A percentile compares a stretch with the other conserved stretches of the same genome.
Conservation (phyloP, 2,113 vertebrate species). For the Puntigrus tetrazona region DNA sequence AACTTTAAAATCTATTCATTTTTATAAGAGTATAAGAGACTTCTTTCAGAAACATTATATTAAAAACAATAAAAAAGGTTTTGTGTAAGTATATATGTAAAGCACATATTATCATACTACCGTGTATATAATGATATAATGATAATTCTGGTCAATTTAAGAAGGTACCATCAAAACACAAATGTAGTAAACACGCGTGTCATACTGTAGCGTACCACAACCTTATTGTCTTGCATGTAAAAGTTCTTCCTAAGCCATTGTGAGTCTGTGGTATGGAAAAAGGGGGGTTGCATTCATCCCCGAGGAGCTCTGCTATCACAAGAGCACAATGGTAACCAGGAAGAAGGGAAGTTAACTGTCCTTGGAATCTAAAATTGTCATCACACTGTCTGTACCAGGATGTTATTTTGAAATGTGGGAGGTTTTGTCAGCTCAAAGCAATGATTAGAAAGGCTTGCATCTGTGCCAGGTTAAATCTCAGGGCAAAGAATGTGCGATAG, state of each 20-base stretch:
- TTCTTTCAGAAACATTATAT: no score
- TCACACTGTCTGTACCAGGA: slow-evolving; percentile 58
- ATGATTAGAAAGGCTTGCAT: slow-evolving; percentile 43
- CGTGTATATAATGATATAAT: not conserved
- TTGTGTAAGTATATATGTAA: not conserved
- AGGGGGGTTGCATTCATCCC: slow-evolving; percentile 54
- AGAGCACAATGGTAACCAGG: slow-evolving; percentile 73
- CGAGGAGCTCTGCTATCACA: slow-evolving; percentile 60
- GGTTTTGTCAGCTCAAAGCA: slow-evolving; percentile 38
- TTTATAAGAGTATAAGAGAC: not conserved
- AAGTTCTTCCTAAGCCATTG: not conserved
- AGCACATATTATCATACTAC: not conserved
- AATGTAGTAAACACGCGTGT: not conserved
- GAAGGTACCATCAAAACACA: not conserved
- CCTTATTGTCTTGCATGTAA: not conserved
- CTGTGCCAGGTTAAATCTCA: slow-evolving; percentile 43
- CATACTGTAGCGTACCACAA: not conserved
- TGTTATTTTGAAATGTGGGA: slow-evolving; percentile 59
- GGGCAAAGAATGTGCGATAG: slow-evolving; percentile 34
- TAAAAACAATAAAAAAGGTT: no score
- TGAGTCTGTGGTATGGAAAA: slow-evolving; percentile 29
- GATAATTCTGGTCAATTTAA: not conserved
- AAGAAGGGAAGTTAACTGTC: slow-evolving; percentile 74
- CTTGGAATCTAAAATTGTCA: slow-evolving; percentile 80
- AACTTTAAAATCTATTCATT: not conserved